Conservation (phyloP, 2,888 invertebrate species). For the Theretra japonica region DNA sequence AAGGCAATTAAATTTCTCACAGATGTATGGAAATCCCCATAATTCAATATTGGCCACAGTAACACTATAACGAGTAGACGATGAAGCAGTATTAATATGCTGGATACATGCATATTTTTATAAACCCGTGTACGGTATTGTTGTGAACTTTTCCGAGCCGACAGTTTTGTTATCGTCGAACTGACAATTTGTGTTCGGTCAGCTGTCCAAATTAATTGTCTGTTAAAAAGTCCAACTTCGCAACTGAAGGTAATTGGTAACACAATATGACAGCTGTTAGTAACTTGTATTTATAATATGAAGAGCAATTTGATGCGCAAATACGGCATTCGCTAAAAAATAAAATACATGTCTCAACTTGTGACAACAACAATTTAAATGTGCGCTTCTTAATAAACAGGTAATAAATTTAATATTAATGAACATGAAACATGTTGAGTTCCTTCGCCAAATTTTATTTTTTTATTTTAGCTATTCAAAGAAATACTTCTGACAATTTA, state of each 20-base stretch:
- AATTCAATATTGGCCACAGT: background rate
- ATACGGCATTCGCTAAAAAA: too few relatives aligned
- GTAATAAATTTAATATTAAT: too few relatives aligned
- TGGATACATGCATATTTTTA: background rate
- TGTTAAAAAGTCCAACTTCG: background rate
- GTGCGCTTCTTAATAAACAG: too few relatives aligned
- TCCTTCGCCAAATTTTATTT: background rate
- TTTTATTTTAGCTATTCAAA: background rate
- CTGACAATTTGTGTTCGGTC: slow-evolving; percentile 19
- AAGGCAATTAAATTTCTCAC: background rate
- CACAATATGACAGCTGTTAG: background rate
- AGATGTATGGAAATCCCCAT: background rate
- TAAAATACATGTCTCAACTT: too few relatives aligned
- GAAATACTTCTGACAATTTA: background rate
- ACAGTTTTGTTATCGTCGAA: background rate
- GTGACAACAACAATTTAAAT: too few relatives aligned
- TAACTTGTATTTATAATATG: background rate
- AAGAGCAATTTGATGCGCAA: too few relatives aligned
- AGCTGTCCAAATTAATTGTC: background rate
- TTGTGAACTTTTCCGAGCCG: background rate
- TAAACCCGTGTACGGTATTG: background rate
- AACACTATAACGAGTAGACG: background rate
- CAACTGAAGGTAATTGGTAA: background rate
- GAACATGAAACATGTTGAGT: too few relatives aligned
- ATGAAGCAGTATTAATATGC: background rate